A percentile compares a stretch with the other conserved stretches of the same genome.
phyloP scores from a whole-genome alignment of 2,113 vertebrate genomes.

The Peromyscus maniculatus region DNA sequence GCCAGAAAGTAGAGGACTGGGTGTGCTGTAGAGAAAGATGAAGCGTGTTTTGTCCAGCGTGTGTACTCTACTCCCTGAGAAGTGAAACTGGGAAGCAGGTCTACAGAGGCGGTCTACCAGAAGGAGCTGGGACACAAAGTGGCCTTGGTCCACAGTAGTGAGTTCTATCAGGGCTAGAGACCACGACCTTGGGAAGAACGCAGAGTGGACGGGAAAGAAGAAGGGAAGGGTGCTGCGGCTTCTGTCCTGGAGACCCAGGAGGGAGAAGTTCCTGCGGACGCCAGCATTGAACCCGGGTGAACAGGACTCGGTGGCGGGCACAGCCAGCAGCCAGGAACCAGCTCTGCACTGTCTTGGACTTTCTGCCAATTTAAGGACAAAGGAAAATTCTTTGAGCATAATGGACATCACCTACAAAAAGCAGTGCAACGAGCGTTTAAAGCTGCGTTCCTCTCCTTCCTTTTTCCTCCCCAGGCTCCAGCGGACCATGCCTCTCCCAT shows the following conservation, averaged over 20 bases:
- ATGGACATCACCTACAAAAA: background rate
- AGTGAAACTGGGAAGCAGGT: background rate
- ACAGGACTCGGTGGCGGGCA: background rate
- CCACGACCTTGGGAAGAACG: background rate
- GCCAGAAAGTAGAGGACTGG: background rate
- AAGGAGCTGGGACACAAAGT: background rate
- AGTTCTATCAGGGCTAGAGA: background rate
- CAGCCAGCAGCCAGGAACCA: background rate
- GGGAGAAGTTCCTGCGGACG: background rate
- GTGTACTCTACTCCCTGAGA: background rate
- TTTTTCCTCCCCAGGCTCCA: background rate
- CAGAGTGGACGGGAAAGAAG: background rate
- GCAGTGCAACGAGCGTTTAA: background rate
- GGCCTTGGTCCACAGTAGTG: slow-evolving; percentile 40
- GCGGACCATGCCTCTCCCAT: background rate
- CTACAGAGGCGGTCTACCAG: background rate
- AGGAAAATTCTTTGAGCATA: slow-evolving; percentile 38
- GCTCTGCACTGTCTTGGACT: background rate
- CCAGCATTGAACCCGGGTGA: background rate
- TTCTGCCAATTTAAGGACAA: background rate
- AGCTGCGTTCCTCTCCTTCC: background rate
- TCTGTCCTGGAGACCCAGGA: background rate
- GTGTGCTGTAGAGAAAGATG: background rate
- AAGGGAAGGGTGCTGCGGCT: background rate
- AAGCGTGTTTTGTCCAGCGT: background rate